Evolutionary conservation across 2,113 vertebrate genomes (phyloP).

Genomic region (Melanocharis versteri): DNA sequence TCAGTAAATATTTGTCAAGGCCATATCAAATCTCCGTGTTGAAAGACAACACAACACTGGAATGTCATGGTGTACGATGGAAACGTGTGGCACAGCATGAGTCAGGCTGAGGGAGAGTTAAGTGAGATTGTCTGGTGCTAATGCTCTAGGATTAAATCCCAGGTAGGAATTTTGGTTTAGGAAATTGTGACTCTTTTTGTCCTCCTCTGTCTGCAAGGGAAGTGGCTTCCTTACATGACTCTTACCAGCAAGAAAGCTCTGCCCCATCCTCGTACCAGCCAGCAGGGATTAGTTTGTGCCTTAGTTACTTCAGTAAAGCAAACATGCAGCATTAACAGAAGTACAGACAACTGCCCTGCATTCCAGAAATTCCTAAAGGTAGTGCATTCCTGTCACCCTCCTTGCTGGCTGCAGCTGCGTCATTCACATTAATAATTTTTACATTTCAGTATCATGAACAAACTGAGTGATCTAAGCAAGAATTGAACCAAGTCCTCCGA

Average conservation of each 20-base stretch:
- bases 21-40: neutral
- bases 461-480: neutral
- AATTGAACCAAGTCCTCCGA: neutral
- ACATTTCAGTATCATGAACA: neutral
- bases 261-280: neutral
- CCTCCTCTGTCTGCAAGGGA: neutral
- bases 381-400: neutral
- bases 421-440: neutral
- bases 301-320: neutral
- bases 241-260: neutral
- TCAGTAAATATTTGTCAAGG: neutral
- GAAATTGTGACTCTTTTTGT: neutral
- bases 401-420: neutral
- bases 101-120: neutral
- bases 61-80: fast-evolving
- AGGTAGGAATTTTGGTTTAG: neutral
- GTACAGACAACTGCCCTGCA: neutral
- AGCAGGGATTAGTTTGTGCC: neutral
- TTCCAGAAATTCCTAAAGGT: neutral
- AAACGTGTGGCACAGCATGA: neutral
- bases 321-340: neutral
- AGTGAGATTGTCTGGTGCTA: neutral
- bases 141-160: neutral
- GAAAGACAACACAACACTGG: neutral
- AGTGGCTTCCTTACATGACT: neutral